phyloP scores from a whole-genome alignment of 2,113 vertebrate species.

The Cyrtonyx montezumae region DNA sequence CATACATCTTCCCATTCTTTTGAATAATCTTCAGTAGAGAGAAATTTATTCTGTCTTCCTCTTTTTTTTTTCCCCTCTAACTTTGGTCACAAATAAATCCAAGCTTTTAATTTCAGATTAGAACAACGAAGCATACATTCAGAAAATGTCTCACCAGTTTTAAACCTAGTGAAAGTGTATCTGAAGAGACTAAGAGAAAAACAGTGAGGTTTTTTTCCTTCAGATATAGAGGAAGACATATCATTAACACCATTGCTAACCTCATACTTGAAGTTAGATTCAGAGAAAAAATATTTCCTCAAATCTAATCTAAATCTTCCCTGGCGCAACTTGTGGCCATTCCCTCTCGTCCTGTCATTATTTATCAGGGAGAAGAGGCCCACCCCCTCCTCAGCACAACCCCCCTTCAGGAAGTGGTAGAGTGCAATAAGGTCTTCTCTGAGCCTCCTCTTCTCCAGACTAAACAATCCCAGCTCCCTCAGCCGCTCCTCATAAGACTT shows the following conservation, averaged over 20 bases:
- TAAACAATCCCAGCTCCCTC: too few species aligned
- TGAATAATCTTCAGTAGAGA: fast-evolving
- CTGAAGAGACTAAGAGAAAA: not conserved
- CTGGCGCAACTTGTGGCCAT: too few species aligned
- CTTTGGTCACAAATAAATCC: not conserved
- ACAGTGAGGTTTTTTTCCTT: not conserved
- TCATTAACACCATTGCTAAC: not conserved
- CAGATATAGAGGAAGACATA: not conserved
- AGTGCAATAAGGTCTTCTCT: too few species aligned
- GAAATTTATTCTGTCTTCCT: not conserved
- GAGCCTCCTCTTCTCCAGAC: too few species aligned
- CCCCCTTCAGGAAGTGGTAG: too few species aligned
- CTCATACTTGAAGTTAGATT: too few species aligned
- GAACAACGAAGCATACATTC: not conserved
- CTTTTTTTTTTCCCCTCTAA: not conserved
- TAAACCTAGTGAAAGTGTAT: not conserved
- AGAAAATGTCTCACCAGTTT: not conserved
- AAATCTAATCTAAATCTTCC: too few species aligned
- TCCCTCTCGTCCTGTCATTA: too few species aligned
- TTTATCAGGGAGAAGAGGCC: too few species aligned
- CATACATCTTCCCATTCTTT: not conserved
- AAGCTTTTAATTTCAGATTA: not conserved
- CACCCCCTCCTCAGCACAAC: too few species aligned
- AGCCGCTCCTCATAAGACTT: too few species aligned
- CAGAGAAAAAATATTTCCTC: too few species aligned